phyloP scores from a whole-genome alignment of 2,113 vertebrate genomes.

The Notechis scutatus region DNA sequence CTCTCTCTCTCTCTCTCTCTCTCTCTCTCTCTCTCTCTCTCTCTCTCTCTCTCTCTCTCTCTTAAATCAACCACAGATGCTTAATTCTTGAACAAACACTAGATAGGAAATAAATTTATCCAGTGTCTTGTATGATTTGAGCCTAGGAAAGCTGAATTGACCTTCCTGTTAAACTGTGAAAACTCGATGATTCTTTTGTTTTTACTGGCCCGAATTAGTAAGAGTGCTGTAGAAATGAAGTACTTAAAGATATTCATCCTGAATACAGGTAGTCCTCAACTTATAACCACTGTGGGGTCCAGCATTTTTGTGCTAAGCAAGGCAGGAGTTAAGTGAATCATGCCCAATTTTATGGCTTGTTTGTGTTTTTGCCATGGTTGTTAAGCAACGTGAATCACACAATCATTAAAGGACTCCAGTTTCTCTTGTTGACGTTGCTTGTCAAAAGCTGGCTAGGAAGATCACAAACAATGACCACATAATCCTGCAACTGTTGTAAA shows the following conservation, averaged over 20 bases:
- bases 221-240: background rate
- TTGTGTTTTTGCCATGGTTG: too few species aligned
- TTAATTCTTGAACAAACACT: background rate
- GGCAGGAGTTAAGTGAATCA: too few species aligned
- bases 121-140: background rate
- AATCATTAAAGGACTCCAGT: too few species aligned
- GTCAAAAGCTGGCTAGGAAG: background rate
- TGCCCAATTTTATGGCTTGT: too few species aligned
- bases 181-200: background rate
- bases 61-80: background rate
- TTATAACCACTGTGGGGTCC: background rate
- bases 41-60: background rate
- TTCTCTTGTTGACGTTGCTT: background rate
- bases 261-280: background rate
- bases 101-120: background rate
- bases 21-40: too few species aligned
- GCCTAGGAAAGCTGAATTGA: background rate
- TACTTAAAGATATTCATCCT: background rate
- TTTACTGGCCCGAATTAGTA: background rate
- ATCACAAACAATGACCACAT: too few species aligned
- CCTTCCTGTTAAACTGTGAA: background rate
- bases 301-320: background rate
- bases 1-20: too few species aligned
- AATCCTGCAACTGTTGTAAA: too few species aligned
- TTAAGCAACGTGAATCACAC: too few species aligned